Percentiles rank a stretch among this genome's conserved stretches.
Conservation (phyloP, 2,797 vertebrate species). For the Sebastiscus tertius region DNA sequence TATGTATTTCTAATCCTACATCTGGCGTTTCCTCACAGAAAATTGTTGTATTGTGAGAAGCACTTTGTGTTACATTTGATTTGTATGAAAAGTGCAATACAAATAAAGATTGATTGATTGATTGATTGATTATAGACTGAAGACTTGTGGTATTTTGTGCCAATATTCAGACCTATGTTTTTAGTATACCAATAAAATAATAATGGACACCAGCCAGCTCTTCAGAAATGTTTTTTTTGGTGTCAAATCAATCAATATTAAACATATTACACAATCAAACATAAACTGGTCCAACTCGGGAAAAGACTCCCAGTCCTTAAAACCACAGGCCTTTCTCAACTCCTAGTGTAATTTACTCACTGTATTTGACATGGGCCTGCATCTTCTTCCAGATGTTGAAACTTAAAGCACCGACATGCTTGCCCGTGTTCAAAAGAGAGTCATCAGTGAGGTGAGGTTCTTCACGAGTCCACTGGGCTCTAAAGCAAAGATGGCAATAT, state of each 20-base stretch:
- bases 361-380: constrained; percentile 66
- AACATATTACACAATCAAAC: background rate
- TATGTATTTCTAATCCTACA: too few relatives aligned
- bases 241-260: background rate
- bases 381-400: constrained; percentile 83
- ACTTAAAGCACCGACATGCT: constrained; percentile 77
- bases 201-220: background rate
- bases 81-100: too few relatives aligned
- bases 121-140: too few relatives aligned
- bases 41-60: too few relatives aligned
- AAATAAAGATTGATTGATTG: too few relatives aligned
- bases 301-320: background rate
- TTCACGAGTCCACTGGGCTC: constrained; percentile 72
- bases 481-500: constrained; percentile 39
- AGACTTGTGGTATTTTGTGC: background rate
- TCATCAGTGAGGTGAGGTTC: constrained; percentile 53
- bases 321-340: background rate
- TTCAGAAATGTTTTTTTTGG: background rate
- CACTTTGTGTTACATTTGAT: too few relatives aligned
- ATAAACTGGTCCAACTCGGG: background rate
- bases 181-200: background rate
- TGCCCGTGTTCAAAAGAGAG: constrained; percentile 74
- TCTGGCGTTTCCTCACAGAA: too few relatives aligned
- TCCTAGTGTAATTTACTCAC: constrained; percentile 67
- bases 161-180: background rate